These are phyloP conservation scores for Tetranychus truncatus DNA, from an alignment of 2,888 invertebrate genomes.

Conservation along the genomic window DNA sequence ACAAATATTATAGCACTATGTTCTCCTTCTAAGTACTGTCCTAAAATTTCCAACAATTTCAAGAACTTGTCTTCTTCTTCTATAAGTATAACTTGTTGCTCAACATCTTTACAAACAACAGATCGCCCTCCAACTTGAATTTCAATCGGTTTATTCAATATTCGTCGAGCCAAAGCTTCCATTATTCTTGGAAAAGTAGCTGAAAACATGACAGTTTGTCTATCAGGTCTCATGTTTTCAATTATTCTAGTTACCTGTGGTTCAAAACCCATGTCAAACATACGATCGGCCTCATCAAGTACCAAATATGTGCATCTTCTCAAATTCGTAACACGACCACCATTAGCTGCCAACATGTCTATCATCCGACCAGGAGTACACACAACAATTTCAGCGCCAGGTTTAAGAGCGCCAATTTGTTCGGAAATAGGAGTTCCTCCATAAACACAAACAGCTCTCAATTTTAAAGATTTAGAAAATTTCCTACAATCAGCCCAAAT, in stretches of 20 bases:
- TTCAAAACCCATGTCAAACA: slow-evolving; percentile 99
- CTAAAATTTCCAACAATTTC: slow-evolving; percentile 89
- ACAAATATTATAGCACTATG: slow-evolving; percentile 93
- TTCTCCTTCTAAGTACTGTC: slow-evolving; percentile 60
- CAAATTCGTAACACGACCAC: slow-evolving; percentile 78
- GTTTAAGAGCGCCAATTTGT: slow-evolving; percentile 37
- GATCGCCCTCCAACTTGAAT: slow-evolving; percentile 87
- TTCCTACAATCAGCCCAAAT: slow-evolving; percentile 88
- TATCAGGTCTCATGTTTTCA: slow-evolving; percentile 84
- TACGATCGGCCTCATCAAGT: slow-evolving; percentile 92
- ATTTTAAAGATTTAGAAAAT: slow-evolving; percentile 61
- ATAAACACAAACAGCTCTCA: slow-evolving; percentile 87
- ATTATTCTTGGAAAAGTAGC: slow-evolving; percentile 97
- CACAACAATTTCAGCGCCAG: slow-evolving; percentile 93
- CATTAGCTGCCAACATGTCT: slow-evolving; percentile 96
- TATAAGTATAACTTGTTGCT: slow-evolving; percentile 70
- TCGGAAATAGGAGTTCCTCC: slow-evolving; percentile 64
- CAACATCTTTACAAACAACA: slow-evolving; percentile 91
- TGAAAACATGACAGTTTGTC: slow-evolving; percentile 96
- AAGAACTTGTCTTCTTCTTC: slow-evolving; percentile 95
- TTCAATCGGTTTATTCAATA: slow-evolving; percentile 83
- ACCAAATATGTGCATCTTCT: slow-evolving; percentile 92
- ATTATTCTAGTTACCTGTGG: slow-evolving; percentile 95
- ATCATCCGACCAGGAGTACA: slow-evolving; percentile 99
- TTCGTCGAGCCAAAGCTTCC: slow-evolving; percentile 88